These are phyloP conservation scores for Anseranas semipalmata DNA, from an alignment of 2,113 vertebrate species.

Conservation along the genomic window DNA sequence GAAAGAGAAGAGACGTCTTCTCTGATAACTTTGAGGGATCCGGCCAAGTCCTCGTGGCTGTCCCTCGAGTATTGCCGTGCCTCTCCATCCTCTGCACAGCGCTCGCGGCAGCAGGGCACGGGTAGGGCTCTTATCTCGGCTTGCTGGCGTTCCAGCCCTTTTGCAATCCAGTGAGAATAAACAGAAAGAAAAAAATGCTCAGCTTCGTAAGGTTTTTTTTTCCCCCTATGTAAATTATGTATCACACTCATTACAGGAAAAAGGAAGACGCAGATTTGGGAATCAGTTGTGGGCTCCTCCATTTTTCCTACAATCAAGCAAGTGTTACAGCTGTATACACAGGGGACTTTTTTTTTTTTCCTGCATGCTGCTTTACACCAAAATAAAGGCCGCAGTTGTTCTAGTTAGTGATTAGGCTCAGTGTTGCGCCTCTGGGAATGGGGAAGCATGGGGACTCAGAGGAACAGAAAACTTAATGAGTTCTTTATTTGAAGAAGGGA, in stretches of 20 bases:
- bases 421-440: conserved; percentile 47
- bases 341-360: conserved; percentile 13
- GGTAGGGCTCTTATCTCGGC: conserved; percentile 30
- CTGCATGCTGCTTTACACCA: conserved; percentile 42
- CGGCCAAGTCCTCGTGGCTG: not conserved
- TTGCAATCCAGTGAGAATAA: conserved; percentile 6
- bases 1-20: not conserved
- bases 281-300: not conserved
- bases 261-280: not conserved
- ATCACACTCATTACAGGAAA: not conserved
- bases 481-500: conserved; percentile 23
- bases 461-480: conserved; percentile 37
- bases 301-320: conserved; percentile 27
- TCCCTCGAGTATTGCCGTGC: not conserved
- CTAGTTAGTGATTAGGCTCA: conserved; percentile 39
- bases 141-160: conserved; percentile 1
- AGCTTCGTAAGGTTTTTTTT: not conserved
- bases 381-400: conserved; percentile 59
- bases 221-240: not conserved
- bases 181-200: not conserved
- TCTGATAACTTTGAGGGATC: not conserved
- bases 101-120: not conserved
- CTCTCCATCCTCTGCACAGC: not conserved
- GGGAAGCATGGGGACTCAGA: not conserved
- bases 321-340: conserved; percentile 22